phyloP scores from a whole-genome alignment of 2,113 vertebrate species.

The Euleptes europaea region DNA sequence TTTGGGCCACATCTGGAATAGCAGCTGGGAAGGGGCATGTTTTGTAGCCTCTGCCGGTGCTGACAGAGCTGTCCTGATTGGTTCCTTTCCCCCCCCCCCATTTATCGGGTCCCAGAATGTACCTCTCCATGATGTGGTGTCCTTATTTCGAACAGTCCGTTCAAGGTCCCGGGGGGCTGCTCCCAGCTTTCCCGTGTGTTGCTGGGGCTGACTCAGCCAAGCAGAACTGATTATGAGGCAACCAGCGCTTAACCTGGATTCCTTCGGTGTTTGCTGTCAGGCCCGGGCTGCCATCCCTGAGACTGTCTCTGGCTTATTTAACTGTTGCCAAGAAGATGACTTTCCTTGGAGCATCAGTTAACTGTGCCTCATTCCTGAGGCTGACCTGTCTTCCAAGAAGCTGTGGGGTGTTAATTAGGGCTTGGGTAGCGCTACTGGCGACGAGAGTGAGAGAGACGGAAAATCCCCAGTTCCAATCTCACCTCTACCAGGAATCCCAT shows the following conservation, averaged over 20 bases:
- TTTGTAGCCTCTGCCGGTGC: background rate
- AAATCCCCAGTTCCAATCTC: background rate
- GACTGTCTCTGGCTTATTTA: conserved; percentile 47
- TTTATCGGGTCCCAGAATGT: background rate
- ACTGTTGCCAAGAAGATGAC: background rate
- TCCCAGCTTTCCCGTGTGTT: too few relatives aligned
- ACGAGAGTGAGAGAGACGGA: background rate
- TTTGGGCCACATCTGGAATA: too few relatives aligned
- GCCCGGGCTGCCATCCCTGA: background rate
- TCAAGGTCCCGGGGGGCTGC: too few relatives aligned
- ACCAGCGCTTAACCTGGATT: background rate
- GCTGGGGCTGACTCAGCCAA: too few relatives aligned
- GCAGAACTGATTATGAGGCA: background rate
- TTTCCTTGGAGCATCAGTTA: background rate
- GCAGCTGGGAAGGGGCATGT: too few relatives aligned
- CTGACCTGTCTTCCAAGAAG: background rate
- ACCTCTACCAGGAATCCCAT: background rate
- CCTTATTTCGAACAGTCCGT: too few relatives aligned
- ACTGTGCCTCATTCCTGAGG: conserved; percentile 1
- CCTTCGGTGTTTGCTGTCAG: background rate
- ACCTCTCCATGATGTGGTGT: background rate
- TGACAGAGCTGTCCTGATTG: background rate
- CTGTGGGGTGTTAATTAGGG: background rate
- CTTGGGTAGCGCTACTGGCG: too few relatives aligned
- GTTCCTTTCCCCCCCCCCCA: background rate